A percentile compares a stretch with the other conserved stretches of the same genome.
phyloP scores from a whole-genome alignment of 2,888 invertebrate genomes.

The Temnothorax ravouxi region DNA sequence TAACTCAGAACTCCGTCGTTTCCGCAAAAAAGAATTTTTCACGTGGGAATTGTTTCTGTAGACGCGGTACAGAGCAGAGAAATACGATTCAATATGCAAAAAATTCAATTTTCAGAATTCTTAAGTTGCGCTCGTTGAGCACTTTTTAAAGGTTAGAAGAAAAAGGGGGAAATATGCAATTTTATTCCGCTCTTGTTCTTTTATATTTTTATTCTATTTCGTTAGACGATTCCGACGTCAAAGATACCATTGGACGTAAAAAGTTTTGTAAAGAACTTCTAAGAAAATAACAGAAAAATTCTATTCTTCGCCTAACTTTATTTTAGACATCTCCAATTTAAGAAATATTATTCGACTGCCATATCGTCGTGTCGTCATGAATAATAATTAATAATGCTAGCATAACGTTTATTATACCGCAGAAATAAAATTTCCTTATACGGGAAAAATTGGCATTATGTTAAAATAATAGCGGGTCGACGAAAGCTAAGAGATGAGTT shows the following conservation, averaged over 20 bases:
- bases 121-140: conserved; percentile 49
- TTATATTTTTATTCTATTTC: conserved; percentile 43
- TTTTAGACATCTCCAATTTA: neutral
- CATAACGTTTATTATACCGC: neutral
- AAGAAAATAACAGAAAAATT: conserved; percentile 20
- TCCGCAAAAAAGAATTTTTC: conserved; percentile 40
- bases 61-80: conserved; percentile 27
- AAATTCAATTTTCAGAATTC: conserved; percentile 57
- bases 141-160: conserved; percentile 45
- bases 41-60: conserved; percentile 39
- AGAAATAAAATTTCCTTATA: conserved; percentile 1
- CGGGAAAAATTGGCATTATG: conserved; percentile 22
- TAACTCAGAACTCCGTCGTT: conserved; percentile 43
- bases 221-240: conserved; percentile 2
- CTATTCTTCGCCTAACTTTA: neutral
- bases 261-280: conserved; percentile 4
- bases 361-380: neutral
- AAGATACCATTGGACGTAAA: conserved; percentile 23
- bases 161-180: conserved; percentile 22
- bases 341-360: conserved; percentile 1
- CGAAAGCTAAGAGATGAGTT: neutral
- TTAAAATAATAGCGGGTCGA: conserved; percentile 8
- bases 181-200: conserved; percentile 34
- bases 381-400: neutral
- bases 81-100: conserved; percentile 54